These are phyloP conservation scores for Phrynocephalus vlangalii DNA, from an alignment of 2,797 vertebrate species.

Conservation along the genomic window DNA sequence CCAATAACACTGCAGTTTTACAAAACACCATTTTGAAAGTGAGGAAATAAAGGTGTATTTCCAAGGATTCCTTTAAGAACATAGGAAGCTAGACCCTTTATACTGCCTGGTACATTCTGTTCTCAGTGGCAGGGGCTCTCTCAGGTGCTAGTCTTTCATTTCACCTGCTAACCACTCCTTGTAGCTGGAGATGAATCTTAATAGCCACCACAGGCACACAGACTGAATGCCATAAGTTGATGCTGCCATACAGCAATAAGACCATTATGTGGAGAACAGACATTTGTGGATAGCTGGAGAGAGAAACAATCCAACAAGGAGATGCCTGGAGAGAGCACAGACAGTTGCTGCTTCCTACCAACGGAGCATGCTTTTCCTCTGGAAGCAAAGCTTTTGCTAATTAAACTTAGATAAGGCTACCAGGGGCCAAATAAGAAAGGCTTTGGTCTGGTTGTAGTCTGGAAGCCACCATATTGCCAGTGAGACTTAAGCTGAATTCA, in stretches of 20 bases:
- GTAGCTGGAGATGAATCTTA: not conserved
- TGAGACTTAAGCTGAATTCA: too few species aligned
- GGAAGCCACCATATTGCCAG: too few species aligned
- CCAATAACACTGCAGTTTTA: too few species aligned
- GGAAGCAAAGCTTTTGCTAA: not conserved
- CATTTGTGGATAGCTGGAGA: not conserved
- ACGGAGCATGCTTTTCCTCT: not conserved
- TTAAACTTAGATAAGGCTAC: too few species aligned
- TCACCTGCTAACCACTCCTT: not conserved
- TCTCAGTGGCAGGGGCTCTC: not conserved
- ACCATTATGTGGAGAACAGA: not conserved
- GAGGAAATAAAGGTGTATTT: not conserved
- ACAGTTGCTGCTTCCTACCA: not conserved
- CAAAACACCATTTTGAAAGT: too few species aligned
- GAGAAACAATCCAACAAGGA: not conserved
- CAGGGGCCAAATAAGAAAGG: too few species aligned
- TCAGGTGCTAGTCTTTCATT: not conserved
- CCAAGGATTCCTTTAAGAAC: not conserved
- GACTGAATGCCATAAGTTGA: not conserved
- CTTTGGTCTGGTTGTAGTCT: too few species aligned
- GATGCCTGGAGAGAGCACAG: not conserved
- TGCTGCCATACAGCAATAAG: not conserved
- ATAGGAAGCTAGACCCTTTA: not conserved
- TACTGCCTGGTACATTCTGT: not conserved
- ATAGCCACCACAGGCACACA: not conserved